Evolutionary conservation across 2,797 vertebrate genomes (phyloP).

Genomic region (Gorsachius magnificus): DNA sequence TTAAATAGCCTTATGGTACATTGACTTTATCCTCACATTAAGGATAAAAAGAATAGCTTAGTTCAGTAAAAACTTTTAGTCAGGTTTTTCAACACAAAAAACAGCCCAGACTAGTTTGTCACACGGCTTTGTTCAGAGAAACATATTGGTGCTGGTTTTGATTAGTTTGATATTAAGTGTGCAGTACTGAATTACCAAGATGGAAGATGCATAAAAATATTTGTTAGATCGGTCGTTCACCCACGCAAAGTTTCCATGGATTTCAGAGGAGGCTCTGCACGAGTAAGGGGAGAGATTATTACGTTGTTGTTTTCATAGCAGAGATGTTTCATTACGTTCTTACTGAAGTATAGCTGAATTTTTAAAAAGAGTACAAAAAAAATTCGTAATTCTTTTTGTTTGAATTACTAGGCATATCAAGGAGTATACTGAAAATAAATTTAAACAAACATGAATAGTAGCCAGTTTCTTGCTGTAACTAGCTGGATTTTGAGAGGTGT

Average conservation of each 20-base stretch:
- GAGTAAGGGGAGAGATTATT: background rate
- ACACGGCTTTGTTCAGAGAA: background rate
- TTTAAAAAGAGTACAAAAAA: background rate
- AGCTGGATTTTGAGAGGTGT: background rate
- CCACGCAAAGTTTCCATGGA: background rate
- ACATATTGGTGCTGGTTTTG: background rate
- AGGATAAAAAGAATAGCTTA: background rate
- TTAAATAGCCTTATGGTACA: background rate
- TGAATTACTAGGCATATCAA: background rate
- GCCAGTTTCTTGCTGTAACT: background rate
- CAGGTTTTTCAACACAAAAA: background rate
- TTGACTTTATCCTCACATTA: background rate
- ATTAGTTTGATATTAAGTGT: background rate
- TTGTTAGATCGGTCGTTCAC: background rate
- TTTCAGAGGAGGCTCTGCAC: background rate
- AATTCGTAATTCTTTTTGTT: background rate
- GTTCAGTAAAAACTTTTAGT: background rate
- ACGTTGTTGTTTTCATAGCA: background rate
- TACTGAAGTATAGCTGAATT: background rate
- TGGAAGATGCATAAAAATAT: background rate
- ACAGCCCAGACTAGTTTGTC: background rate
- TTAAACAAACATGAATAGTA: background rate
- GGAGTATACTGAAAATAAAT: background rate
- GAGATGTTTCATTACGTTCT: background rate
- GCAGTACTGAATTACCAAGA: background rate